phyloP scores from a whole-genome alignment of 2,888 invertebrate species.

The Eupelmus urozonus region DNA sequence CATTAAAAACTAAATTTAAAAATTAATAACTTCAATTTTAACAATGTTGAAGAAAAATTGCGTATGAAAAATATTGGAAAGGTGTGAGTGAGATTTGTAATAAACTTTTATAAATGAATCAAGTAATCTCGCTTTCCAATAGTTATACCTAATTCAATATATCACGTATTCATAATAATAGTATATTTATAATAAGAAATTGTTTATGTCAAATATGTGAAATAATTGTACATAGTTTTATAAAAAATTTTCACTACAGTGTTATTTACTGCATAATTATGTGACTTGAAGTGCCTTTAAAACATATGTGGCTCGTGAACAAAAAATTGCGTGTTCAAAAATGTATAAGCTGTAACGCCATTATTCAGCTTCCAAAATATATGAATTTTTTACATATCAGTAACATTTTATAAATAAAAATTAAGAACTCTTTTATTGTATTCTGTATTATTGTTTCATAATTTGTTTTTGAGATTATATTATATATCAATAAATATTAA shows the following conservation, averaged over 20 bases:
- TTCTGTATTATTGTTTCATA: conserved; percentile 35
- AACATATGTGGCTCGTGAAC: conserved; percentile 56
- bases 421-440: conserved; percentile 47
- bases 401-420: conserved; percentile 52
- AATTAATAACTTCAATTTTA: conserved; percentile 17
- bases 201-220: conserved; percentile 46
- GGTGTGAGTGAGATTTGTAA: conserved; percentile 24
- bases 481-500: conserved; percentile 39
- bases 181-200: conserved; percentile 45
- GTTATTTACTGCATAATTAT: conserved; percentile 53
- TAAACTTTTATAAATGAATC: too few species aligned
- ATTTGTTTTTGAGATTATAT: conserved; percentile 47
- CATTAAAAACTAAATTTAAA: conserved; percentile 24
- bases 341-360: conserved; percentile 39
- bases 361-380: conserved; percentile 43
- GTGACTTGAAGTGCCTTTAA: conserved; percentile 58
- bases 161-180: conserved; percentile 28
- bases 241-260: conserved; percentile 49
- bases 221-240: conserved; percentile 56
- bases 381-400: conserved; percentile 41
- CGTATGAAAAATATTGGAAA: conserved; percentile 17
- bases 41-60: conserved; percentile 6
- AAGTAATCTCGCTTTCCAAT: too few species aligned
- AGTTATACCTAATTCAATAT: conserved; percentile 18
- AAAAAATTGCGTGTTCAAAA: conserved; percentile 57